Conservation (phyloP, 2,113 vertebrate species). For the Noturus placidus region DNA sequence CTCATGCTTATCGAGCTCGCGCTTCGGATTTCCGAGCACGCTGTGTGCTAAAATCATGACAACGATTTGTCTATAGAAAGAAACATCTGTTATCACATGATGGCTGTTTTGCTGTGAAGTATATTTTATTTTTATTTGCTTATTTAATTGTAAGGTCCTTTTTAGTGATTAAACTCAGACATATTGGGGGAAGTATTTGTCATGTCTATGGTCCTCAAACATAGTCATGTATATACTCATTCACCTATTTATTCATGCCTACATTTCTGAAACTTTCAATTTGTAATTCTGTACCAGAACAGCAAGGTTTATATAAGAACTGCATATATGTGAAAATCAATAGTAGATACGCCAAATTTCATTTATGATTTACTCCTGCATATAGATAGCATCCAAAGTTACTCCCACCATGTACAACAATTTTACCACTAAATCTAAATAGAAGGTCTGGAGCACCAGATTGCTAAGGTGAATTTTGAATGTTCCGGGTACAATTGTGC, state of each 20-base stretch:
- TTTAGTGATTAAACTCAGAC: background rate
- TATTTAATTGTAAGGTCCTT: background rate
- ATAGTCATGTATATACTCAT: too few species aligned
- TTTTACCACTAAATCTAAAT: background rate
- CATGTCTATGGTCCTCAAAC: background rate
- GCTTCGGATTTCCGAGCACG: too few species aligned
- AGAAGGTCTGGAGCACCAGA: background rate
- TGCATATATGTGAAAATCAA: too few species aligned
- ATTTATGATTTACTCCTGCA: too few species aligned
- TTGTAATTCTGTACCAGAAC: too few species aligned
- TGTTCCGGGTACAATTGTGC: background rate
- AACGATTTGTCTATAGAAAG: background rate
- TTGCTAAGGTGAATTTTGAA: background rate
- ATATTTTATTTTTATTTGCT: background rate
- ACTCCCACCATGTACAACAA: background rate
- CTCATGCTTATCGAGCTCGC: too few species aligned
- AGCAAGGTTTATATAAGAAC: too few species aligned
- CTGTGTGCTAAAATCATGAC: too few species aligned
- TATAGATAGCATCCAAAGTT: background rate
- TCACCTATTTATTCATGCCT: too few species aligned
- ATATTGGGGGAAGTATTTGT: background rate
- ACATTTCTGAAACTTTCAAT: too few species aligned
- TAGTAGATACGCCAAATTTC: too few species aligned
- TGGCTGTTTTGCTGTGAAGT: background rate
- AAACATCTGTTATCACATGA: background rate